These are phyloP conservation scores for Dendrocopos noguchii DNA, from an alignment of 2,113 vertebrate genomes.

Conservation along the genomic window DNA sequence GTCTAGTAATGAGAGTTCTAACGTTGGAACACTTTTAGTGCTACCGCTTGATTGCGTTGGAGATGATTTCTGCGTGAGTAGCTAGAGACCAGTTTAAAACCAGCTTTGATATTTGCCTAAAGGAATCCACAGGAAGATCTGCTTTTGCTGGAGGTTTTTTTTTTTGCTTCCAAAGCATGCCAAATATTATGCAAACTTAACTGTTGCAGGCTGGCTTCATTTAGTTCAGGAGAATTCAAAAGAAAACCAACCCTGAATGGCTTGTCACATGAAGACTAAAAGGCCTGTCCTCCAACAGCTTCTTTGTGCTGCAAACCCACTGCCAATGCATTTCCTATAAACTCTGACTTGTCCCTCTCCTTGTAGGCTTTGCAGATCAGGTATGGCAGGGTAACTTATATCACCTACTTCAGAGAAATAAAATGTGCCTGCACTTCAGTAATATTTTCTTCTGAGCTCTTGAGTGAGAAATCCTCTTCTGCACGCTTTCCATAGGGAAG, in stretches of 20 bases:
- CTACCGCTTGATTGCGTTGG: background rate
- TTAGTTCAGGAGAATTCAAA: background rate
- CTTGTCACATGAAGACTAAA: background rate
- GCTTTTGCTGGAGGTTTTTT: background rate
- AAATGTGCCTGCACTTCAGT: background rate
- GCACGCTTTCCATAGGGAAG: background rate
- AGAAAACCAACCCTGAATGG: background rate
- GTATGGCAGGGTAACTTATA: background rate
- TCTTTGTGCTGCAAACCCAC: background rate
- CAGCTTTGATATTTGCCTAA: background rate
- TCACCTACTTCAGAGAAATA: background rate
- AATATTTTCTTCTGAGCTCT: background rate
- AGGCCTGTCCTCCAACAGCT: background rate
- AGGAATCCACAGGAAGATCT: background rate
- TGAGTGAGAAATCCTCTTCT: background rate
- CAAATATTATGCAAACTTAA: background rate
- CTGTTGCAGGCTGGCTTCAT: background rate
- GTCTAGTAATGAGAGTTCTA: background rate
- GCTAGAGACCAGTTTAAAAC: background rate
- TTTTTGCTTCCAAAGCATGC: background rate
- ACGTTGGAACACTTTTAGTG: background rate
- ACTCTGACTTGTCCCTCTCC: background rate
- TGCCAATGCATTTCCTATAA: background rate
- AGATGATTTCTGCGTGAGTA: background rate
- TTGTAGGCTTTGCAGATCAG: background rate